Evolutionary conservation across 2,113 vertebrate genomes (phyloP).

Genomic region (Pavo muticus): DNA sequence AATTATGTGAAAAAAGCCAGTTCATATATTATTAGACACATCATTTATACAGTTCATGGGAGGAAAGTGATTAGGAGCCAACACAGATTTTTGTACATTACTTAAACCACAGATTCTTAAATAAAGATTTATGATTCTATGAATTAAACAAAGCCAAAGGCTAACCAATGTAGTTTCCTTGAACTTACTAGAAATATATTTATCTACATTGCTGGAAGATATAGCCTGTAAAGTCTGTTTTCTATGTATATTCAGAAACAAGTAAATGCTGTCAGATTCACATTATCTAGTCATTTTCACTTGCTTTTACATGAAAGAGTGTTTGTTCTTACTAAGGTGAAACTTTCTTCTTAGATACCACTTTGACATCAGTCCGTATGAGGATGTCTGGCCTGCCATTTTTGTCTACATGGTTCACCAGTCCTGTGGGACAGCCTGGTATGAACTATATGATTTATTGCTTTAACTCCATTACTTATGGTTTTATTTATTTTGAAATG

Average conservation of each 20-base stretch:
- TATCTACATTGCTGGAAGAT: background rate
- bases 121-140: background rate
- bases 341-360: constrained; percentile 85
- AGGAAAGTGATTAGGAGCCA: background rate
- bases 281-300: background rate
- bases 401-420: constrained; percentile 97
- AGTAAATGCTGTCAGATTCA: background rate
- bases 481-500: background rate
- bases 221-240: background rate
- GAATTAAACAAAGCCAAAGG: background rate
- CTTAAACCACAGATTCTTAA: background rate
- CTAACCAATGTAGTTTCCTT: background rate
- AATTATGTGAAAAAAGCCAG: background rate
- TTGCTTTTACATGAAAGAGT: background rate
- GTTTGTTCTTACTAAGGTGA: background rate
- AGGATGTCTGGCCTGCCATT: constrained; percentile 97
- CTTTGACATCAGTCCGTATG: constrained; percentile 95
- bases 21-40: background rate
- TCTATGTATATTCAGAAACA: background rate
- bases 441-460: constrained; percentile 39
- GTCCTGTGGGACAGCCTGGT: constrained; percentile 95
- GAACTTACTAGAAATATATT: background rate
- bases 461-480: background rate
- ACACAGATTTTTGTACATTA: background rate
- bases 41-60: background rate